phyloP scores from a whole-genome alignment of 2,888 invertebrate species.

The Luperina nickerlii region DNA sequence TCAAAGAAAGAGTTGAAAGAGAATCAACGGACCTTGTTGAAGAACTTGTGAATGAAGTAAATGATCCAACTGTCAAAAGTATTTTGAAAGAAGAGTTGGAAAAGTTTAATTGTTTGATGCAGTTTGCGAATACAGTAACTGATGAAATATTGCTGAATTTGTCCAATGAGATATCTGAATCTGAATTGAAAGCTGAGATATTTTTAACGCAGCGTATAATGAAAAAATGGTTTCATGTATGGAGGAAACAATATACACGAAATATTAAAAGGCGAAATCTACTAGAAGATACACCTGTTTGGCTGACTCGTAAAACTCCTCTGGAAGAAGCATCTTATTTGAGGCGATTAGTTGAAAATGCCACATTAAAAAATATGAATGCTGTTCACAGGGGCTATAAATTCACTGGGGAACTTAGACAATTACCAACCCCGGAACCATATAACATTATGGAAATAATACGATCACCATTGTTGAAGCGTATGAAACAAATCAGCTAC shows the following conservation, averaged over 20 bases:
- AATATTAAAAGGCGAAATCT: conserved; percentile 81
- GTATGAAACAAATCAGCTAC: conserved; percentile 87
- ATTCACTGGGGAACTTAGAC: conserved; percentile 81
- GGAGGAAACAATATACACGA: conserved; percentile 80
- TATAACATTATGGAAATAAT: conserved; percentile 87
- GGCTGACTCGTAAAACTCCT: conserved; percentile 82
- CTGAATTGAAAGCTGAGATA: conserved; percentile 83
- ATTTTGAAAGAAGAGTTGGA: conserved; percentile 80
- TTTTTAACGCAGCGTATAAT: conserved; percentile 79
- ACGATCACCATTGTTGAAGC: conserved; percentile 84
- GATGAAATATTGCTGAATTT: conserved; percentile 79
- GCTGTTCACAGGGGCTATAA: conserved; percentile 83
- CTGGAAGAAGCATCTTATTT: conserved; percentile 80
- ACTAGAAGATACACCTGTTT: conserved; percentile 86
- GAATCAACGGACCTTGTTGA: conserved; percentile 79
- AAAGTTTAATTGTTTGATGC: conserved; percentile 74
- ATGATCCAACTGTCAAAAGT: conserved; percentile 73
- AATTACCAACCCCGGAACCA: conserved; percentile 76
- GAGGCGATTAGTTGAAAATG: conserved; percentile 77
- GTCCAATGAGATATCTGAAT: conserved; percentile 77
- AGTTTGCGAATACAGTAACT: conserved; percentile 73
- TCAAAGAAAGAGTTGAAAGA: conserved; percentile 80
- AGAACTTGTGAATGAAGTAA: conserved; percentile 79
- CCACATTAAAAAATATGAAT: conserved; percentile 83
- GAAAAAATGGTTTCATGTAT: conserved; percentile 83